Base-by-base conservation (phyloP, 2,888 invertebrate genomes). In the Rotaria macrura region DNA sequence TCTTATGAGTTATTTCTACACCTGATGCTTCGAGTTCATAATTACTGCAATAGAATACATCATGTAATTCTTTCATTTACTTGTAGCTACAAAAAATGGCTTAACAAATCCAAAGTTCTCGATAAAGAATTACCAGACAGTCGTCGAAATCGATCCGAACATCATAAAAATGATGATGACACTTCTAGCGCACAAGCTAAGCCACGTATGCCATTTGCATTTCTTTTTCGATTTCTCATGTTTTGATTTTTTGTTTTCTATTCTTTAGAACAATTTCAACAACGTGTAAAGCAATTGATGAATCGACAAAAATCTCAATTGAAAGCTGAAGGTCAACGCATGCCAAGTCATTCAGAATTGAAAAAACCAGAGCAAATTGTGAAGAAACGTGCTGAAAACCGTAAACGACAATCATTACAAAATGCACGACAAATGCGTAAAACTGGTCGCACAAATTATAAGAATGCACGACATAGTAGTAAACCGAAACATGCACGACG, bases 221-320 rank as follows among this genome's bases (percentile, higher is more conserved):
- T 34, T 20, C 29, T 20, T 5, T 34, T 20, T 20, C 1, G 4
- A 14, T 34, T 34, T 20, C 10, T 54, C 3, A 9, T 25, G 1
- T 54, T 54, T 23, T 54, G 23, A 47, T 54, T 25, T 14, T 54
- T 7, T 54, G 17, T n/a, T 79, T n/a, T 12, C n/a, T n/a, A n/a
- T n/a, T n/a, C n/a, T 79, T n/a, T 79, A 79, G 79, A 34, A 40
- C 79, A 79, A 79, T 79, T 79, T 43, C 79, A 79, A 79, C 79
- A 79, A 79, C 79, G 79, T n/a, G 79, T 79, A 25, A 25, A 43
- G 12, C 79, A 79, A 79, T 79, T 79, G n/a, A 43, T 79, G 25
- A 79, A n/a, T 43, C 40, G n/a, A 43, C 79, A 79, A 79, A 79
- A 79, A 12, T 10, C 43, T 5, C 43, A 79, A 43, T 65, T 65